A percentile compares a stretch with the other conserved stretches of the same genome.
phyloP scores from a whole-genome alignment of 2,797 vertebrate species.

The Neosalanx taihuensis region DNA sequence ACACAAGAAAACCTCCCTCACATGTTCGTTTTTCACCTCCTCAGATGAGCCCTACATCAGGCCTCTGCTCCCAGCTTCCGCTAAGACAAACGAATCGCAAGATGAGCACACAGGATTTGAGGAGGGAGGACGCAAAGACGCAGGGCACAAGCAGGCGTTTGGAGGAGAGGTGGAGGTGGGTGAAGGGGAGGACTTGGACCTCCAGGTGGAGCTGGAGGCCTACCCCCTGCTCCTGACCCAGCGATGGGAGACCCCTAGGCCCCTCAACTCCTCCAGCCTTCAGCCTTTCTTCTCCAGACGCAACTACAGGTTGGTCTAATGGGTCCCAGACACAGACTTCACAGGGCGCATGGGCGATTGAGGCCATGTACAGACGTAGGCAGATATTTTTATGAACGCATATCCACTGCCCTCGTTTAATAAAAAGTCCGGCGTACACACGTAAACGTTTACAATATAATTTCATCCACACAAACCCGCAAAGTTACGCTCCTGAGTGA shows the following conservation, averaged over 20 bases:
- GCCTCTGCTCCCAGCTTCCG: constrained; percentile 49
- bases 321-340: too few species aligned
- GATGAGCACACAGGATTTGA: constrained; percentile 22
- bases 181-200: constrained; percentile 62
- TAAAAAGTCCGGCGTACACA: too few species aligned
- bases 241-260: constrained; percentile 52
- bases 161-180: constrained; percentile 51
- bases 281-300: constrained; percentile 28
- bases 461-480: too few species aligned
- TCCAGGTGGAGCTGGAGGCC: constrained; percentile 76
- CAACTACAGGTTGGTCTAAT: constrained; percentile 51
- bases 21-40: constrained; percentile 19
- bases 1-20: constrained; percentile 11
- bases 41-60: constrained; percentile 77
- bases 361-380: too few species aligned
- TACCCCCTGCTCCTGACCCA: constrained; percentile 74
- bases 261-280: constrained; percentile 11
- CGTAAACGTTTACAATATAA: too few species aligned
- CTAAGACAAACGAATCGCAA: constrained; percentile 33
- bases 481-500: too few species aligned
- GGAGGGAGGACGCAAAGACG: neutral
- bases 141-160: neutral
- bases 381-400: too few species aligned
- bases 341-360: too few species aligned
- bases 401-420: too few species aligned